Base-by-base conservation (phyloP, 2,888 invertebrate genomes). In the Tetragonisca angustula region DNA sequence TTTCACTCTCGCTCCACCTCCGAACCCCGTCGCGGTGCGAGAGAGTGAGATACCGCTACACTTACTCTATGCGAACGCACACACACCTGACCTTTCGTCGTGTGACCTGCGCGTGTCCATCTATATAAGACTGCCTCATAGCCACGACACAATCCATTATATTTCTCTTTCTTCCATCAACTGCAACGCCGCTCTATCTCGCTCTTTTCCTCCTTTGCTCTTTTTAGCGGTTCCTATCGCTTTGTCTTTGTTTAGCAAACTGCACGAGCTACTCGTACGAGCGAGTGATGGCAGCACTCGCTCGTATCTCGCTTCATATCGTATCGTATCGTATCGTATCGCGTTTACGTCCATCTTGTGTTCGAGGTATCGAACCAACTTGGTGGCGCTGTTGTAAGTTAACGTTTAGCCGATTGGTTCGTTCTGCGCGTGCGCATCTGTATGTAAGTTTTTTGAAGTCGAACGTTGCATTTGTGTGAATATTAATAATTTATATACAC, bases 1-100 rank as follows among this genome's bases (percentile, higher is more conserved):
- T 85, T 85, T 85, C 86, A 79, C 85, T 80, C 87, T 82, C 84
- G 84, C 87, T 85, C 84, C 78, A 72, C 86, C 81, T 61, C 83
- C 85, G 81, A 67, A 76, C 70, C 75, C 82, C 67, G 67, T 79
- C 82, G 52, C 69, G 68, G 69, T 71, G 71, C 76, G 85, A 86
- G 81, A 80, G 68, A 86, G 85, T 43, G 77, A 81, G 83, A 85
- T 76, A 85, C 74, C 79, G 79, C 76, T 71, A 81, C 75, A 67
- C 85, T 69, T 74, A 70, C 81, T 78, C 76, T 76, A 79, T 62
- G 73, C 70, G 74, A 74, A 77, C 78, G 49, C 85, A 82, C 79
- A 81, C 81, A 85, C 54, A 59, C 61, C 68, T 68, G 69, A 73
- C 76, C 65, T 76, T 81, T 74, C 74, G 59, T 71, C 73, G 85